Evolutionary conservation across 1,140 invertebrate species (phyloP), one percentile per base, ranked within the genome.

Genomic region (Dryas iulia): DNA sequence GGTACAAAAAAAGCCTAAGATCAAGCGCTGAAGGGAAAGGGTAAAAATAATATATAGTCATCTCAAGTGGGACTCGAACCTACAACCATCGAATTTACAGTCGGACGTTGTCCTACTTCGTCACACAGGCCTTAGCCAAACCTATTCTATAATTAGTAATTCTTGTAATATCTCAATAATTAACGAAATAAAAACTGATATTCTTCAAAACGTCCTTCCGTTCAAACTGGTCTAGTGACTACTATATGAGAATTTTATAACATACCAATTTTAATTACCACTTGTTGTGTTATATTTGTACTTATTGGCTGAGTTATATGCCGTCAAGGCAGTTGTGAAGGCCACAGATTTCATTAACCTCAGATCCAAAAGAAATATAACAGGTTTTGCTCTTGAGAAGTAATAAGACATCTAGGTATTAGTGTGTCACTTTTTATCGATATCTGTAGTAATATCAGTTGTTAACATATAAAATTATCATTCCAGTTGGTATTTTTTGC

Each of bases 121-220:
- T n/a, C n/a, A n/a, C n/a, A n/a, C n/a, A n/a, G n/a, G n/a, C n/a
- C n/a, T n/a, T n/a, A n/a, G n/a, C n/a, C 11, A 14, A 39, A 14
- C 35, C 6, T 39, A 39, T 39, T 39, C 12, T n/a, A n/a, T 39
- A 14, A 14, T 39, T n/a, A 5, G n/a, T n/a, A n/a, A n/a, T n/a
- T n/a, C n/a, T n/a, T 12, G 12, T n/a, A n/a, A 3, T 35, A 35
- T 35, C n/a, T 35, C 33, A 14, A 5, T 14, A 14, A 39, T 0
- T 18, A 14, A 14, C 35, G 12, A 5, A 14, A 39, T 1, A 18
- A 1, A 4, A n/a, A n/a, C 33, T 39, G 33, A 1, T 39, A 6
- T 0, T 39, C 35, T 35, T 0, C 5, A 81, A 83, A 83, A 83
- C 72, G 77, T 85, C 78, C 78, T 85, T 83, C 78, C 81, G 74